Base-by-base conservation (phyloP, 2,113 vertebrate genomes). In the Zeus faber region DNA sequence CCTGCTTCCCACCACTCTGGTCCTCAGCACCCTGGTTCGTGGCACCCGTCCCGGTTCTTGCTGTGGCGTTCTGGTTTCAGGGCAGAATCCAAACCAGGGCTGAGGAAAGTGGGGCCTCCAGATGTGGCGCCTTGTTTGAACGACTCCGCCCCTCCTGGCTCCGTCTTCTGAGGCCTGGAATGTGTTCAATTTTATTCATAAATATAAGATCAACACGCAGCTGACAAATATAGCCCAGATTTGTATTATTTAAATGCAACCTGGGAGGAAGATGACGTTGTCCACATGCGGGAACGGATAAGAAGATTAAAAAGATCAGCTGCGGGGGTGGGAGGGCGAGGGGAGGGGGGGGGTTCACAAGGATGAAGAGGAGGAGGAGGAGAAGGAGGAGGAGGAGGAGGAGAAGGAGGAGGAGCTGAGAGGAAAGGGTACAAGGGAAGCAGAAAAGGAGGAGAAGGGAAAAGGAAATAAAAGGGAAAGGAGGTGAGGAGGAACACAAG, bases 161-260 rank as follows among this genome's bases (percentile, higher is more conserved):
- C 50, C 79, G 56, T 74, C 82, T 85, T 87, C 84, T 80, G 81
- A 90, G 57, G 65, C 54, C 85, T 88, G 87, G 87, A 87, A 79
- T 72, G 43, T 70, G 67, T 88, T 90, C 85, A 90, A 74, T 86
- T 84, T 84, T 80, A 76, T 83, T 87, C 78, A 85, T 84, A 82
- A 84, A 87, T 81, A 79, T 81, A 81, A 76, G 69, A 87, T 80
- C 53, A 76, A 80, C 74, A 82, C 79, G 55, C 76, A 67, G 72
- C 75, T 82, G 78, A 86, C 85, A 88, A 84, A 88, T 86, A 89
- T 86, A 88, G 82, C 86, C 77, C 49, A 69, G 81, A 82, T 88
- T 88, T 89, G 79, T 88, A 87, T 89, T 86, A 90, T 89, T 89
- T 81, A 88, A 82, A 87, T 76, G 76, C 78, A 80, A 87, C 82